A percentile compares a stretch with the other conserved stretches of the same genome.
Conservation (phyloP, 2,888 invertebrate genomes). For the Chesias legatella region DNA sequence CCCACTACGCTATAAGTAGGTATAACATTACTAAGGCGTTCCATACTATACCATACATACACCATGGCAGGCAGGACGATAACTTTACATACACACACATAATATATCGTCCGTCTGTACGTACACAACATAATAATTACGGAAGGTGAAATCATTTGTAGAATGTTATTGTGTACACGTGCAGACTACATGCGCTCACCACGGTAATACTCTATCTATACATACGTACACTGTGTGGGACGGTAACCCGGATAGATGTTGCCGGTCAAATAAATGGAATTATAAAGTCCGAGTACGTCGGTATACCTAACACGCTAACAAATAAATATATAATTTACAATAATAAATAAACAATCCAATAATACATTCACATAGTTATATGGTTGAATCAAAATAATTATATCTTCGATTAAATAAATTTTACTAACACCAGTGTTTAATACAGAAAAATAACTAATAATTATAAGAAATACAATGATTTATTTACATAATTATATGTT, state of each 20-base stretch:
- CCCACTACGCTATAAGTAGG: constrained; percentile 12
- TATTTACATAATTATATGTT: constrained; percentile 7
- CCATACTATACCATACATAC: constrained; percentile 53
- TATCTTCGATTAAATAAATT: constrained; percentile 1
- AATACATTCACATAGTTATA: constrained; percentile 7
- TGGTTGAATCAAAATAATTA: neutral
- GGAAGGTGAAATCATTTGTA: no score
- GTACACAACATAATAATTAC: no score
- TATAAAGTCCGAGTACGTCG: no score
- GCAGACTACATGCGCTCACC: no score
- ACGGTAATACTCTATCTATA: no score
- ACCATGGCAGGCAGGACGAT: constrained; percentile 35
- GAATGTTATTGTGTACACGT: no score
- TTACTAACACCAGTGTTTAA: neutral
- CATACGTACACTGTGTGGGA: no score
- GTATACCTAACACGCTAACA: no score
- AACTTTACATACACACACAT: neutral
- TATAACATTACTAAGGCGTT: constrained; percentile 43
- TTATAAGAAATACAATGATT: constrained; percentile 25
- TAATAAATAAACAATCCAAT: constrained; percentile 25
- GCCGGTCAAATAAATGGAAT: no score
- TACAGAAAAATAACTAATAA: no score
- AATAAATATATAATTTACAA: neutral
- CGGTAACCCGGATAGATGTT: no score
- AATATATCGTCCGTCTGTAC: no score